phyloP scores from a whole-genome alignment of 2,888 invertebrate genomes.

The Escarpia spicata region DNA sequence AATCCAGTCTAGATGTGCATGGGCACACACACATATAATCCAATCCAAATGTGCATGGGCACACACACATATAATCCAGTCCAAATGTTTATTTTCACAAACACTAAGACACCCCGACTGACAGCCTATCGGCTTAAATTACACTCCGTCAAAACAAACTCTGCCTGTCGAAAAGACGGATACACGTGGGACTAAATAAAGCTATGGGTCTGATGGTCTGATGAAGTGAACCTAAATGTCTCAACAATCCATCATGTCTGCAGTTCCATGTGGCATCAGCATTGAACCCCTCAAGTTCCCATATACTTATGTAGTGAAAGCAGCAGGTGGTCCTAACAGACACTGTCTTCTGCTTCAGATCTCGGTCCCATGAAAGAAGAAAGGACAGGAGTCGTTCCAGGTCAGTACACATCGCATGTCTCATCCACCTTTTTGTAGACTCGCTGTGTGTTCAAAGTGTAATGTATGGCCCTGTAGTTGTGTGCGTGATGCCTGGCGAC shows the following conservation, averaged over 20 bases:
- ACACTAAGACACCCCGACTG: too few relatives aligned
- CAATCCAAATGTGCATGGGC: too few relatives aligned
- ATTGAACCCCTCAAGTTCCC: not conserved
- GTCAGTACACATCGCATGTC: not conserved
- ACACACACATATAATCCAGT: too few relatives aligned
- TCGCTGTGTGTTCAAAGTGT: not conserved
- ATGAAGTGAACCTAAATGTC: not conserved
- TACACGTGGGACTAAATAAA: too few relatives aligned
- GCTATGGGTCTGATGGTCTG: not conserved
- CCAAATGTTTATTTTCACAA: too few relatives aligned
- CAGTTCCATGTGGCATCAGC: not conserved
- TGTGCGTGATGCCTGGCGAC: too few relatives aligned
- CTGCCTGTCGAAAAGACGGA: too few relatives aligned
- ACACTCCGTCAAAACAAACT: too few relatives aligned
- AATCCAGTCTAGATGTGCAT: too few relatives aligned
- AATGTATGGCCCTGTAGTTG: too few relatives aligned
- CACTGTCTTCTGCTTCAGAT: not conserved
- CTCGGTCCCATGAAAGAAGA: not conserved
- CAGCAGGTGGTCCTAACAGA: not conserved
- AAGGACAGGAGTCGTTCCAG: not conserved
- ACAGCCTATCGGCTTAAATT: too few relatives aligned
- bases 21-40: too few relatives aligned
- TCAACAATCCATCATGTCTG: not conserved
- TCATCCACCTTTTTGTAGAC: not conserved
- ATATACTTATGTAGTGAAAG: not conserved